Percentiles rank a stretch among this genome's conserved stretches.
These are phyloP conservation scores for Lithobates sylvaticus DNA, from an alignment of 2,797 vertebrate species.

Conservation along the genomic window DNA sequence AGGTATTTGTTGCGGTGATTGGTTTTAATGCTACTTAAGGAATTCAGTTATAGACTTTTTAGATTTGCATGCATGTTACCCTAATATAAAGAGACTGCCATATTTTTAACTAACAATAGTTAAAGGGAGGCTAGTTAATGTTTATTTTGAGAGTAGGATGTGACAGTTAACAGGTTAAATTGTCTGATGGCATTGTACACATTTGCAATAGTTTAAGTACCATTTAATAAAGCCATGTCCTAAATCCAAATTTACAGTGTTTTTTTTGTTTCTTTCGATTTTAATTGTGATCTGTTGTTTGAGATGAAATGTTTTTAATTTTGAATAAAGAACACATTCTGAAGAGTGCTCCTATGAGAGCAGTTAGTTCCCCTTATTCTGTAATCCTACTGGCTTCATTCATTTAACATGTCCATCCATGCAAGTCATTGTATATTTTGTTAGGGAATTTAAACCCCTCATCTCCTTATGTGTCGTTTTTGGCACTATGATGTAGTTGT, in stretches of 20 bases:
- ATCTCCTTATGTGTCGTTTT: no score
- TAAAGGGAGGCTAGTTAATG: slow-evolving; percentile 87
- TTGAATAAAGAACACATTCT: background rate
- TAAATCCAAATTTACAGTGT: background rate
- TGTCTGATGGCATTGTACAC: slow-evolving; percentile 87
- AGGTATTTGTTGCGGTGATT: slow-evolving; percentile 99
- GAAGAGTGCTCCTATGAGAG: background rate
- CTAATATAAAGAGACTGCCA: slow-evolving; percentile 83
- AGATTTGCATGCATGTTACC: slow-evolving; percentile 99
- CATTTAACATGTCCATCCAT: background rate
- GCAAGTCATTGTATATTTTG: background rate
- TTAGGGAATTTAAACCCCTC: no score
- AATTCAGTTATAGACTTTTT: slow-evolving; percentile 91
- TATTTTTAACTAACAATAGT: slow-evolving; percentile 92
- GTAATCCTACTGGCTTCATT: slow-evolving; percentile 37
- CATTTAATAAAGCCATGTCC: background rate
- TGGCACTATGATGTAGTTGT: no score
- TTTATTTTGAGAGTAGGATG: slow-evolving; percentile 74
- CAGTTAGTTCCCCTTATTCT: slow-evolving; percentile 5
- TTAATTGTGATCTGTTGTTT: background rate
- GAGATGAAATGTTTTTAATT: background rate
- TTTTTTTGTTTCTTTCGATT: background rate
- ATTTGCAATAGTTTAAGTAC: background rate
- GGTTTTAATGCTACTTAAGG: slow-evolving; percentile 98
- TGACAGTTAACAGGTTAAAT: slow-evolving; percentile 78